Evolutionary conservation across 2,113 vertebrate species (phyloP).

Genomic region (mouse (Mus musculus)): GRCm39 chr16:31779001-31779500

Average conservation of each 20-base stretch:
- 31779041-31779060: not conserved
- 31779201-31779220: slow-evolving; percentile 31
- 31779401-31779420: slow-evolving; percentile 37
- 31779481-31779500: no score
- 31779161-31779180: slow-evolving; percentile 17
- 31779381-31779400: slow-evolving; percentile 67
- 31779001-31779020: slow-evolving; percentile 55
- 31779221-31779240: slow-evolving; percentile 58
- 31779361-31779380: slow-evolving; percentile 54
- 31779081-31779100: not conserved
- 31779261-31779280: slow-evolving; percentile 34
- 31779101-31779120: slow-evolving; percentile 52
- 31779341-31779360: slow-evolving; percentile 56
- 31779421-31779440: no score
- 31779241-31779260: slow-evolving; percentile 47
- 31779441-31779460: no score
- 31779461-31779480: no score
- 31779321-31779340: slow-evolving; percentile 53
- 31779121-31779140: slow-evolving; percentile 55
- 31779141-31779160: slow-evolving; percentile 57
- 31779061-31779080: slow-evolving; percentile 28
- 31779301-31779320: not conserved
- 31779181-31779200: not conserved
- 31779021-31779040: not conserved
- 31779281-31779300: slow-evolving; percentile 17